A percentile compares a stretch with the other conserved stretches of the same genome.
These are phyloP conservation scores for Chloropsis cyanopogon DNA, from an alignment of 2,113 vertebrate genomes.

Conservation along the genomic window DNA sequence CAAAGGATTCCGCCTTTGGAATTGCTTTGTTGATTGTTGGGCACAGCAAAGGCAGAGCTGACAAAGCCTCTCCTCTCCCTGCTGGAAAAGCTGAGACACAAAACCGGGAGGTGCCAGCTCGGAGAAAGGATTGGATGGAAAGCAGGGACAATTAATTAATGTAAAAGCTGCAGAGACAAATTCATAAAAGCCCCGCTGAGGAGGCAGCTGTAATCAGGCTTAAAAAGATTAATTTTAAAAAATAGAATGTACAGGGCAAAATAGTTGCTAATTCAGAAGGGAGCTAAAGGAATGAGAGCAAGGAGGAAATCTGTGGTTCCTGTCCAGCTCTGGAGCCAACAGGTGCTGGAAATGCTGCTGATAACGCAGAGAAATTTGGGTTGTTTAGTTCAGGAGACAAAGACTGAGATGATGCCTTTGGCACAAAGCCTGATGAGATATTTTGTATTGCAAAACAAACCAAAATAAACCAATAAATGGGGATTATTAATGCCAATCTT, in stretches of 20 bases:
- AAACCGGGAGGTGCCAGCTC: fast-evolving
- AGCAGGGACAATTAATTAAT: not conserved
- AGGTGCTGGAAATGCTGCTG: not conserved
- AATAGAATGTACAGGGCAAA: fast-evolving
- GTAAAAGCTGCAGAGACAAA: not conserved
- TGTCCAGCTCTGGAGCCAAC: not conserved
- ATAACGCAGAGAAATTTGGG: not conserved
- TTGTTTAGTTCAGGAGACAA: not conserved
- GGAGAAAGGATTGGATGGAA: not conserved
- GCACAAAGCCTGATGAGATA: not conserved
- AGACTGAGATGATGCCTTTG: not conserved
- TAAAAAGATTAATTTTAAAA: not conserved
- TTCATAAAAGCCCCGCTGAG: not conserved
- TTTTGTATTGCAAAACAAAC: not conserved
- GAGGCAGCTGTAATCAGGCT: not conserved
- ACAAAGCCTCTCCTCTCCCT: not conserved
- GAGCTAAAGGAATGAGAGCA: not conserved
- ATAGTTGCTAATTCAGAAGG: fast-evolving
- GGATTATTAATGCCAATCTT: not conserved
- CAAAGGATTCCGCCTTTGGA: not conserved
- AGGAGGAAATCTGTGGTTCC: not conserved
- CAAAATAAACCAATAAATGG: not conserved
- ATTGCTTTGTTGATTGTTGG: fast-evolving
- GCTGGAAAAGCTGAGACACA: not conserved
- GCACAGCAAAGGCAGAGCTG: not conserved